A percentile compares a stretch with the other conserved stretches of the same genome.
These are phyloP conservation scores for Drosophila pectinifera DNA, from an alignment of 1,140 invertebrate species.

Conservation along the genomic window DNA sequence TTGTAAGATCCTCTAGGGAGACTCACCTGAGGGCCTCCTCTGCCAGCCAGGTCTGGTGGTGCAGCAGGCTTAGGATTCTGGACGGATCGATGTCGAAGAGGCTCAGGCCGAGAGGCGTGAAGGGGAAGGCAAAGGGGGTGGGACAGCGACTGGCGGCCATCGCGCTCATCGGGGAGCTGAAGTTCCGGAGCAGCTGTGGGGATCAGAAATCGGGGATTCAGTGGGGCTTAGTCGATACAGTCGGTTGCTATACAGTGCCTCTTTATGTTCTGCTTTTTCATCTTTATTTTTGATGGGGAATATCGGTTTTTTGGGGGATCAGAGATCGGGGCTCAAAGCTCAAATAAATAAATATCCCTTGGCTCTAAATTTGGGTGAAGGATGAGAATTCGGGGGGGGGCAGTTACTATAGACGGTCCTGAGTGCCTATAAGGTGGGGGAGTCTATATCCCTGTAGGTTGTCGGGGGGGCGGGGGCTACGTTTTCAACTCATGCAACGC, in stretches of 20 bases:
- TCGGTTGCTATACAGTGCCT: slow-evolving; percentile 13
- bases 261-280: slow-evolving; percentile 4
- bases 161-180: slow-evolving; percentile 67
- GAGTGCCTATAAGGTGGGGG: not conserved
- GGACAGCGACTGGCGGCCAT: slow-evolving; percentile 72
- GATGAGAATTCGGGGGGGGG: not conserved
- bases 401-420: slow-evolving; percentile 2
- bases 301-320: not conserved
- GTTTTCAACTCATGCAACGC: slow-evolving; percentile 38
- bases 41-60: slow-evolving; percentile 84
- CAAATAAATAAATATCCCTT: slow-evolving; percentile 10
- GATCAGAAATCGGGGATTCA: slow-evolving; percentile 1
- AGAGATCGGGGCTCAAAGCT: slow-evolving; percentile 7
- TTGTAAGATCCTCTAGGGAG: no score
- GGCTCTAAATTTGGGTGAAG: slow-evolving; percentile 8
- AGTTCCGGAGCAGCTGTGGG: slow-evolving; percentile 74
- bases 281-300: not conserved
- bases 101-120: slow-evolving; percentile 80
- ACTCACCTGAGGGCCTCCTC: slow-evolving; percentile 82
- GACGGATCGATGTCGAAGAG: slow-evolving; percentile 85
- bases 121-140: slow-evolving; percentile 83
- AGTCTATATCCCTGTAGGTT: not conserved
- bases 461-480: slow-evolving; percentile 15
- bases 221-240: slow-evolving; percentile 2
- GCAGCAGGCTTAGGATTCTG: slow-evolving; percentile 83